These are phyloP conservation scores for Scotopteryx bipunctaria DNA, from an alignment of 2,888 invertebrate species.

Conservation along the genomic window DNA sequence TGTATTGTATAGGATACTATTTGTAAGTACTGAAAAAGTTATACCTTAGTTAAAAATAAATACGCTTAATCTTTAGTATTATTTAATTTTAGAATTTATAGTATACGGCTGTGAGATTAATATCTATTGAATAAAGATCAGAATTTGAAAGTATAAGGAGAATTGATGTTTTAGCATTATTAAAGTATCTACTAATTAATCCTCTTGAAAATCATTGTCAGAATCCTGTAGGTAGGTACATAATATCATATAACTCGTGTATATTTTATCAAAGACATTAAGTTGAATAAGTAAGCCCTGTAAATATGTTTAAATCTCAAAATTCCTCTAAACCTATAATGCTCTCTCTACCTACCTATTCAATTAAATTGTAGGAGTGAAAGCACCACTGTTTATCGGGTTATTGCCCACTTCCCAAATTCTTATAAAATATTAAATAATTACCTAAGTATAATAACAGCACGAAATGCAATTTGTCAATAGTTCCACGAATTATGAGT, in stretches of 20 bases:
- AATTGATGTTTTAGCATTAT: constrained; percentile 5
- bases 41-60: constrained; percentile 16
- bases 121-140: constrained; percentile 27
- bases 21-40: neutral
- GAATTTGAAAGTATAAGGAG: constrained; percentile 7
- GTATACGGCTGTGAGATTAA: constrained; percentile 57
- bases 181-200: neutral
- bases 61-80: constrained; percentile 25
- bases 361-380: constrained; percentile 9
- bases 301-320: constrained; percentile 8
- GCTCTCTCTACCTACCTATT: neutral
- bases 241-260: neutral
- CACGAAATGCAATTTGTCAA: constrained; percentile 15
- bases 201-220: constrained; percentile 5
- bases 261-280: constrained; percentile 11
- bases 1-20: constrained; percentile 17
- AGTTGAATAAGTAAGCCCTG: constrained; percentile 13
- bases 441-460: neutral
- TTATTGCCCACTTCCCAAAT: constrained; percentile 9
- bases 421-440: neutral
- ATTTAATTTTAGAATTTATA: constrained; percentile 11
- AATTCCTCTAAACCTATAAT: constrained; percentile 4
- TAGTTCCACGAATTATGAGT: constrained; percentile 17
- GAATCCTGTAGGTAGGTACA: constrained; percentile 1
- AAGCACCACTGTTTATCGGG: constrained; percentile 11